Percentiles rank a stretch among this genome's conserved stretches.
Conservation (phyloP, 1,140 invertebrate genomes). For the Oreohelix idahoensis region DNA sequence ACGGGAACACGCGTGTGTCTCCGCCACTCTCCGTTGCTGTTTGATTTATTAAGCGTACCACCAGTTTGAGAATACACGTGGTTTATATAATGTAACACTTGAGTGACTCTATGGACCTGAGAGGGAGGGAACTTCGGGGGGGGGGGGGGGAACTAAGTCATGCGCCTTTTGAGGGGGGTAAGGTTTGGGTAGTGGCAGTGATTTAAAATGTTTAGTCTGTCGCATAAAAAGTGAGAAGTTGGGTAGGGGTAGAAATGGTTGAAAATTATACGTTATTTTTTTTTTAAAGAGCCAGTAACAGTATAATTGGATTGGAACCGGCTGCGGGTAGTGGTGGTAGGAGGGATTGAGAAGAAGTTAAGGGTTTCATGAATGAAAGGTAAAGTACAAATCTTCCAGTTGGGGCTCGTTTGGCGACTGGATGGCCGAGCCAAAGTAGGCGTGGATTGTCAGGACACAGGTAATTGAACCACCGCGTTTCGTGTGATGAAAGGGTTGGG, state of each 20-base stretch:
- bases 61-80: neutral
- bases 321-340: neutral
- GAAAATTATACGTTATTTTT: neutral
- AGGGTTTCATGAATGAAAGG: slow-evolving; percentile 7
- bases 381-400: neutral
- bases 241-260: neutral
- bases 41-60: neutral
- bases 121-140: neutral
- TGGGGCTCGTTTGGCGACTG: neutral
- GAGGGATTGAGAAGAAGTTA: neutral
- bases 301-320: neutral
- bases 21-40: neutral
- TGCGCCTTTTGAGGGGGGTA: too few relatives aligned
- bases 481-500: neutral
- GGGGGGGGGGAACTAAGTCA: too few relatives aligned
- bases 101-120: neutral
- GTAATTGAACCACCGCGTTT: neutral
- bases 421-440: neutral
- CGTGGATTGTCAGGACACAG: neutral
- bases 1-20: neutral
- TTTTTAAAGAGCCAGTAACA: too few relatives aligned
- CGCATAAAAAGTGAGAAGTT: neutral
- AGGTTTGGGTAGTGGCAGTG: neutral
- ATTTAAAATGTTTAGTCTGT: too few relatives aligned
- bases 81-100: neutral